These are phyloP conservation scores for Apostichopus parvimensis DNA, from an alignment of 35 echinoderm and acorn worm genomes.

Conservation along the genomic window DNA sequence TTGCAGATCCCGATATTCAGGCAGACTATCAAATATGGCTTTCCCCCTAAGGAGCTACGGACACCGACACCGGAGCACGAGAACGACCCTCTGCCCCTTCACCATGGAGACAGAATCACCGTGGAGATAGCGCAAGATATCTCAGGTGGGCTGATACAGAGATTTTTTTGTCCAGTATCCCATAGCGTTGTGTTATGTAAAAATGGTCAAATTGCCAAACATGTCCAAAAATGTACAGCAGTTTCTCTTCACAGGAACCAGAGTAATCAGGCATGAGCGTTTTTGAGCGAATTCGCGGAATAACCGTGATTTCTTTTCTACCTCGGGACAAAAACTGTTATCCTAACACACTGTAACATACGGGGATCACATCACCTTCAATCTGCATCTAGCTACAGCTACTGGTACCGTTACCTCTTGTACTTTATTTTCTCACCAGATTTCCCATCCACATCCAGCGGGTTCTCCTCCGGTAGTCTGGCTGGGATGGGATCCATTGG, in stretches of 20 bases:
- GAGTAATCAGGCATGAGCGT: no score
- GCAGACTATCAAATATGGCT: constrained; percentile 91
- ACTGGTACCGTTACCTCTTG: neutral
- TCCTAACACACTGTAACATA: no score
- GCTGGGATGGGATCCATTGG: neutral
- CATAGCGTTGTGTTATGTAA: no score
- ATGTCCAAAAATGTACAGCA: no score
- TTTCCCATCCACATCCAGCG: constrained; percentile 5
- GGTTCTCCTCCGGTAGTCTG: neutral
- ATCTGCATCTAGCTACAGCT: neutral
- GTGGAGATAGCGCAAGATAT: constrained; percentile 73
- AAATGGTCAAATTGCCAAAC: no score
- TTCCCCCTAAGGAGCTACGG: constrained; percentile 90
- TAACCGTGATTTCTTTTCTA: no score
- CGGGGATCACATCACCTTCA: no score
- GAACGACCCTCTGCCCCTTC: constrained; percentile 67
- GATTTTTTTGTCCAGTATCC: no score
- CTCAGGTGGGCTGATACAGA: neutral
- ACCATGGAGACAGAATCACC: constrained; percentile 88
- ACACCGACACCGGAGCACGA: constrained; percentile 72
- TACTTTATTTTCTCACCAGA: neutral
- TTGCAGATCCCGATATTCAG: constrained; percentile 60
- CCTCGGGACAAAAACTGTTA: no score
- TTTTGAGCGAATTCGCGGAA: no score
- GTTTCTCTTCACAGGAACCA: no score